Conservation (phyloP, 2,113 vertebrate genomes). For the Nansenia antarctica region DNA sequence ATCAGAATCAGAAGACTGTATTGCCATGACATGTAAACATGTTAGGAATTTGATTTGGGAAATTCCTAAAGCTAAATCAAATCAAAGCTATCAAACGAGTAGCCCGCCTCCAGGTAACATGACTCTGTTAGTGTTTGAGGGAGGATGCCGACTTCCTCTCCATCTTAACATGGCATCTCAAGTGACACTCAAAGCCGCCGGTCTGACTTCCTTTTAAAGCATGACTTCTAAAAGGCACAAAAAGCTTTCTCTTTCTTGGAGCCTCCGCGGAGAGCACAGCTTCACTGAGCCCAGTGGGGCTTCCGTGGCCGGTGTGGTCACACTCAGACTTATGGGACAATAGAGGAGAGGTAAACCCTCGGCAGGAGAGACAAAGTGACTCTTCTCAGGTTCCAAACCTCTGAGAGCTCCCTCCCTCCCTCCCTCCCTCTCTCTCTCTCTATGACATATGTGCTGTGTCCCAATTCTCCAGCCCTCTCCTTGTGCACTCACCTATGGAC, state of each 20-base stretch:
- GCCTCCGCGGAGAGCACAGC: neutral
- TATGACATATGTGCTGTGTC: too few species aligned
- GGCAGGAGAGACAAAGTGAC: neutral
- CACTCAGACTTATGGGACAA: constrained; percentile 4
- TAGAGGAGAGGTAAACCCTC: neutral
- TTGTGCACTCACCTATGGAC: too few species aligned
- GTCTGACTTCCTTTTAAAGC: constrained; percentile 13
- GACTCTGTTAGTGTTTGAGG: neutral
- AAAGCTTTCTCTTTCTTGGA: constrained; percentile 20
- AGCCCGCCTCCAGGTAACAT: neutral
- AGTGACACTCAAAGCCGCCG: too few species aligned
- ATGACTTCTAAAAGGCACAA: constrained; percentile 5
- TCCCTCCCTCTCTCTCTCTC: neutral
- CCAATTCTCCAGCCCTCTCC: neutral
- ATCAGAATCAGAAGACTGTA: too few species aligned
- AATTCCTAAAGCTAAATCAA: too few species aligned
- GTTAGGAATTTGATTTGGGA: too few species aligned
- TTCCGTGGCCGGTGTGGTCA: neutral
- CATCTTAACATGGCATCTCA: constrained; percentile 9
- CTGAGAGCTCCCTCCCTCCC: neutral
- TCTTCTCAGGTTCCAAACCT: constrained; percentile 23
- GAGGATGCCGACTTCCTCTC: neutral
- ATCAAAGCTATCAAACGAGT: too few species aligned
- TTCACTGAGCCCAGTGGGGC: neutral
- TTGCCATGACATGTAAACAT: too few species aligned